Percentiles rank a stretch among this genome's conserved stretches.
phyloP scores from a whole-genome alignment of 2,113 vertebrate genomes.

The Triplophysa tibetana region DNA sequence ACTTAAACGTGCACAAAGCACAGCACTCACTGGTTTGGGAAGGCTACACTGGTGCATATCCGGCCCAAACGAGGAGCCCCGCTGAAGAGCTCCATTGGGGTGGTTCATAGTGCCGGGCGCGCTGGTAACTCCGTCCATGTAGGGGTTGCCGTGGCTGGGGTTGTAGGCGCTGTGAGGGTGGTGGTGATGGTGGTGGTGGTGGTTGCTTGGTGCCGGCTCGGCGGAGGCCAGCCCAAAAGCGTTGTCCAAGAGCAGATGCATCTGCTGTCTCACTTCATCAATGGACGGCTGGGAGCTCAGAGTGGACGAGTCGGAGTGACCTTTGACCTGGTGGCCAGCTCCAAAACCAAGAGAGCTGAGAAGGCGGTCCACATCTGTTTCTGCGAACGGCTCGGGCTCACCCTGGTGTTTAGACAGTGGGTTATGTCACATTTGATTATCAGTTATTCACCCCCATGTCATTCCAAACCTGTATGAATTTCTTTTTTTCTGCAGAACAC shows the following conservation, averaged over 20 bases:
- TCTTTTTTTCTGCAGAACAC: no score
- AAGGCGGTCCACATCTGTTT: slow-evolving; percentile 91
- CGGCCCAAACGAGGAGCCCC: slow-evolving; percentile 85
- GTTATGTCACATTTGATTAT: background rate
- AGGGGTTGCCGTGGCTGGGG: slow-evolving; percentile 86
- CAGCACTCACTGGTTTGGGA: slow-evolving; percentile 88
- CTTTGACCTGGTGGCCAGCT: slow-evolving; percentile 80
- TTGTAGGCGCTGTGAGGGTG: slow-evolving; percentile 79
- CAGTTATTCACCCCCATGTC: no score
- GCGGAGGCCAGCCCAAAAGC: slow-evolving; percentile 94
- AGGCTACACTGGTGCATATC: slow-evolving; percentile 97
- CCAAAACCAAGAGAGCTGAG: slow-evolving; percentile 81
- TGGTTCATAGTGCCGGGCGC: slow-evolving; percentile 95
- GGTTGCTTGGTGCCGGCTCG: slow-evolving; percentile 74
- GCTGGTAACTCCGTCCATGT: slow-evolving; percentile 94
- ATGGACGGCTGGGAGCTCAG: slow-evolving; percentile 98
- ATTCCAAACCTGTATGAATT: no score
- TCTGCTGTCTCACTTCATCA: slow-evolving; percentile 95
- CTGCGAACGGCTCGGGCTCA: slow-evolving; percentile 92
- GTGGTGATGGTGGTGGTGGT: slow-evolving; percentile 69
- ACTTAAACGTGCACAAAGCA: background rate
- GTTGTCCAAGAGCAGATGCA: slow-evolving; percentile 97
- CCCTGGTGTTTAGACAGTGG: slow-evolving; percentile 71
- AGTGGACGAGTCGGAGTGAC: slow-evolving; percentile 95
- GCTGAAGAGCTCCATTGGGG: slow-evolving; percentile 85